phyloP scores from a whole-genome alignment of 1,140 invertebrate species.

The Idris sp. region DNA sequence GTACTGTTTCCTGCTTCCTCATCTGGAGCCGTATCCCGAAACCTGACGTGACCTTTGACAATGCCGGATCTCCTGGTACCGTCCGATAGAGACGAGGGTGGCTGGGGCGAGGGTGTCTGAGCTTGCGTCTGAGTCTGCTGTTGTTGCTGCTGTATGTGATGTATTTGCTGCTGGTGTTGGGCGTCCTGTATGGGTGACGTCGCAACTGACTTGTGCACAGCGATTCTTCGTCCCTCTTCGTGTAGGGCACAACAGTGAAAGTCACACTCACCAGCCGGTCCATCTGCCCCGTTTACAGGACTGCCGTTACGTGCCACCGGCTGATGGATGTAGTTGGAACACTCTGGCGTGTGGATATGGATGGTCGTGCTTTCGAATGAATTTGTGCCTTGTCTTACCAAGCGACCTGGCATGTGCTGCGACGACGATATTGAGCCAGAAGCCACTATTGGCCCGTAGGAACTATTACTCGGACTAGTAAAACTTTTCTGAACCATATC shows the following conservation, averaged over 20 bases:
- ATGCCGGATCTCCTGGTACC: slow-evolving; percentile 71
- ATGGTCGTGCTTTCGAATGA: slow-evolving; percentile 86
- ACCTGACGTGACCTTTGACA: slow-evolving; percentile 77
- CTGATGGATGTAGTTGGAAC: slow-evolving; percentile 85
- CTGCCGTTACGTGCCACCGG: slow-evolving; percentile 81
- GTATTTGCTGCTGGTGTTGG: slow-evolving; percentile 79
- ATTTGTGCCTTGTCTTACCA: slow-evolving; percentile 82
- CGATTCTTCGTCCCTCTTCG: slow-evolving; percentile 92
- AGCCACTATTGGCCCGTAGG: slow-evolving; percentile 76
- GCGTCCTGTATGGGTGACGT: slow-evolving; percentile 92
- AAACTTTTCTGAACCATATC: slow-evolving; percentile 79
- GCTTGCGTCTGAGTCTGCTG: slow-evolving; percentile 69
- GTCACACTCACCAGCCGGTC: slow-evolving; percentile 87
- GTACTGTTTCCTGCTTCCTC: slow-evolving; percentile 72
- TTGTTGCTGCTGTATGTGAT: slow-evolving; percentile 66
- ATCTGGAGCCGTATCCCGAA: slow-evolving; percentile 76
- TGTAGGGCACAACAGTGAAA: slow-evolving; percentile 96
- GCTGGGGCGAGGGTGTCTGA: slow-evolving; percentile 80
- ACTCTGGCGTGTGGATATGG: slow-evolving; percentile 91
- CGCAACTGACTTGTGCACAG: slow-evolving; percentile 92
- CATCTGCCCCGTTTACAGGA: slow-evolving; percentile 80
- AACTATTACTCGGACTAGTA: slow-evolving; percentile 73
- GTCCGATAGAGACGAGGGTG: slow-evolving; percentile 77
- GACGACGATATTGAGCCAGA: slow-evolving; percentile 68
- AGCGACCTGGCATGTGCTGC: slow-evolving; percentile 76